A percentile compares a stretch with the other conserved stretches of the same genome.
phyloP scores from a whole-genome alignment of 2,888 invertebrate genomes.

The Nymphalis c-album region DNA sequence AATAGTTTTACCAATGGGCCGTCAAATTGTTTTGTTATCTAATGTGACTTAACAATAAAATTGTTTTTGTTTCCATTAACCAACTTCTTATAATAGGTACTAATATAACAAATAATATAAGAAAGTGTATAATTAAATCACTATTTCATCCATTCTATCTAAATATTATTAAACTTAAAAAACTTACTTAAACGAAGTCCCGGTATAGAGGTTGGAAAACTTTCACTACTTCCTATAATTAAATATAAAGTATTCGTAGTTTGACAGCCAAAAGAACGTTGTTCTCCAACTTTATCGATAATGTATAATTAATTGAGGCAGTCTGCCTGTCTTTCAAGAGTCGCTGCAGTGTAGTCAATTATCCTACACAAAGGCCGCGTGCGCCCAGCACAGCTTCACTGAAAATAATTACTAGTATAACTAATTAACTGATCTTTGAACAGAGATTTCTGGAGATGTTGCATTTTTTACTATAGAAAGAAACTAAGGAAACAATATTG shows the following conservation, averaged over 20 bases:
- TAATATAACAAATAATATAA: too few relatives aligned
- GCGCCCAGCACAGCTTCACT: background rate
- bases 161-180: too few relatives aligned
- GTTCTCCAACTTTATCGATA: slow-evolving; percentile 2
- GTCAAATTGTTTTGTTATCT: too few relatives aligned
- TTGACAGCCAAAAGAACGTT: background rate
- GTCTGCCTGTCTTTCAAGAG: background rate
- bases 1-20: too few relatives aligned
- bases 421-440: background rate
- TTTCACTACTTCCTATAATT: background rate
- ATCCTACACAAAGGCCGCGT: background rate
- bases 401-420: slow-evolving; percentile 6
- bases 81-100: too few relatives aligned
- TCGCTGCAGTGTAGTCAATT: slow-evolving; percentile 1
- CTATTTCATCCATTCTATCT: too few relatives aligned
- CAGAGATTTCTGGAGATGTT: background rate
- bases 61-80: too few relatives aligned
- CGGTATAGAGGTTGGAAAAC: too few relatives aligned
- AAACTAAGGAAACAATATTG: too few relatives aligned
- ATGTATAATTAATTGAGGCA: background rate
- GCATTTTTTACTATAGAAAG: background rate
- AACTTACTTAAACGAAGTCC: too few relatives aligned
- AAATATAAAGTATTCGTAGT: background rate
- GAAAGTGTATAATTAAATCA: too few relatives aligned
- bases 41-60: too few relatives aligned